Base-by-base conservation (phyloP, 2,113 vertebrate genomes). In the Eleginops maclovinus region DNA sequence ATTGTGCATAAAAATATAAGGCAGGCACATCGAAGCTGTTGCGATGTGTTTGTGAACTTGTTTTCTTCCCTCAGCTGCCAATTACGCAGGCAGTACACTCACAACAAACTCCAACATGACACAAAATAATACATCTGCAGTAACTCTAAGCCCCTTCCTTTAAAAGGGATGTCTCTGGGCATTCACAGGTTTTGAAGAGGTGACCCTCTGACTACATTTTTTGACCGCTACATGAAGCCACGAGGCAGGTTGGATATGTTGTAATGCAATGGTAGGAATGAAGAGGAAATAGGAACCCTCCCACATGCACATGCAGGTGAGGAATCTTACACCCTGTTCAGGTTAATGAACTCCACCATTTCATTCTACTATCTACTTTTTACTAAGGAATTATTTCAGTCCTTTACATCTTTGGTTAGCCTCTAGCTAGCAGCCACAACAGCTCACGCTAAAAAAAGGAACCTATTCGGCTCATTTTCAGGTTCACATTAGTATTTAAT, bases 41-140 rank as follows among this genome's bases (percentile, higher is more conserved):
- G 31, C 51, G 55, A 59, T 62, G 53, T 70, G 68, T 53, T 46
- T 71, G 64, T 65, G 61, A 69, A 79, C 79, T 49, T 68, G 26
- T 64, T 84, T 67, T 63, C 75, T 67, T 84, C 65, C 66, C 66
- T 75, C 31, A 21, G 65, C 47, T 81, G 81, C 77, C 73, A 87
- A 69, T 84, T 84, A 84, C 64, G 24, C 44, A 51, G 54, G 40
- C 40, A 4, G 50, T 22, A 31, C 4, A 31, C 70, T 61, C 50
- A 41, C 14, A 62, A 65, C 46, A 31, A 81, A 68, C 60, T 9
- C 50, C 36, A 63, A 62, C 67, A 50, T 59, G 31, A 24, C 36
- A 70, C 28, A 61, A 58, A 54, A 58, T 61, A 8, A 54, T 17
- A 70, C 12, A 65, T 62, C 17, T 72, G n/a, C 66, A 44, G 46